phyloP scores from a whole-genome alignment of 2,797 vertebrate species.

The Silurus aristotelis region DNA sequence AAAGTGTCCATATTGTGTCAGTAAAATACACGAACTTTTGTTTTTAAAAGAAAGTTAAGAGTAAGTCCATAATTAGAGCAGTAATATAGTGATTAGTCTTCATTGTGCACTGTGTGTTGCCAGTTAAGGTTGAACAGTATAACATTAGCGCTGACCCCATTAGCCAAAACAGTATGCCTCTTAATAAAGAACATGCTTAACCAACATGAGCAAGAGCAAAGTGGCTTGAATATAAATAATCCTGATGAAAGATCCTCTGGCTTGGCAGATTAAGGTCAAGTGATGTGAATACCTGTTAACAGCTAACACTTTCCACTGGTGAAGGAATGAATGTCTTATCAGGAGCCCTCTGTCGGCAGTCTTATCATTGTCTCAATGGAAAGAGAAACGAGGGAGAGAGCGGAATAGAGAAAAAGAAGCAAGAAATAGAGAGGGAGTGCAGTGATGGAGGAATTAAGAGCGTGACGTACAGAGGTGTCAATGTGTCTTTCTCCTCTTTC shows the following conservation, averaged over 20 bases:
- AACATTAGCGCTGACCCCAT: constrained; percentile 37
- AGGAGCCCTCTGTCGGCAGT: constrained; percentile 55
- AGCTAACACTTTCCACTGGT: constrained; percentile 57
- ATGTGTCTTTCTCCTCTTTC: constrained; percentile 59
- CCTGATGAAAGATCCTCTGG: constrained; percentile 56
- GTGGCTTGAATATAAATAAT: constrained; percentile 51
- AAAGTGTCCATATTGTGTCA: constrained; percentile 3
- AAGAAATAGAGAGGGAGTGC: constrained; percentile 38
- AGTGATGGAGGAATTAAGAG: constrained; percentile 59
- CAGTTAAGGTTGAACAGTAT: constrained; percentile 11
- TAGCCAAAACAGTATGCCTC: constrained; percentile 44
- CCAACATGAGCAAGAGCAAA: constrained; percentile 50
- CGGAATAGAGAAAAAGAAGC: constrained; percentile 25
- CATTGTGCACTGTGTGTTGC: neutral
- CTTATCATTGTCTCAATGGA: constrained; percentile 57
- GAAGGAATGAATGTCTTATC: constrained; percentile 57
- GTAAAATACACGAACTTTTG: neutral
- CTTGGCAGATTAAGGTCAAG: constrained; percentile 55
- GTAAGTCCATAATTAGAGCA: neutral
- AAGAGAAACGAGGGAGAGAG: constrained; percentile 31
- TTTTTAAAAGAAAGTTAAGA: neutral
- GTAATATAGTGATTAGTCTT: neutral
- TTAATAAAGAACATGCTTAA: constrained; percentile 54
- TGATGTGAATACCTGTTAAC: constrained; percentile 62
- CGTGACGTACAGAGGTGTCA: constrained; percentile 57